These are phyloP conservation scores for Caerostris extrusa DNA, from an alignment of 1,140 invertebrate genomes.

Conservation along the genomic window DNA sequence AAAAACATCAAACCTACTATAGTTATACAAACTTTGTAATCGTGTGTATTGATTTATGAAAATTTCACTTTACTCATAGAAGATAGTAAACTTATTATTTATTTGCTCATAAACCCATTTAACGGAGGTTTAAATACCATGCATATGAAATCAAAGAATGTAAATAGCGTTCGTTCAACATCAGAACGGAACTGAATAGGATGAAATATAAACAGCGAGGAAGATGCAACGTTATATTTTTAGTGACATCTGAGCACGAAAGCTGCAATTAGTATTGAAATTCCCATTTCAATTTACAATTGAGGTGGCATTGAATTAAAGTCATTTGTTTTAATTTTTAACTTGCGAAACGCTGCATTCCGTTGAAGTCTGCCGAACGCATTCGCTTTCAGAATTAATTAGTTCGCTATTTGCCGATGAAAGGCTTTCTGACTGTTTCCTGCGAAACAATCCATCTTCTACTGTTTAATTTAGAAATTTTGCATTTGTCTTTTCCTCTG, in stretches of 20 bases:
- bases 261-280: constrained; percentile 32
- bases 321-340: constrained; percentile 37
- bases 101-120: too few relatives aligned
- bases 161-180: too few relatives aligned
- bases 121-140: too few relatives aligned
- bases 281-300: constrained; percentile 42
- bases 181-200: background rate
- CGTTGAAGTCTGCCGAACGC: constrained; percentile 30
- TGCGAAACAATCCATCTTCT: constrained; percentile 33
- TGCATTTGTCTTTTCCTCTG: constrained; percentile 36
- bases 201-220: background rate
- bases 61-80: too few relatives aligned
- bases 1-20: too few relatives aligned
- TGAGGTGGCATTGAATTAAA: constrained; percentile 35
- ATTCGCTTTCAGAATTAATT: constrained; percentile 40
- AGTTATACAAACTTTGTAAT: too few relatives aligned
- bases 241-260: constrained; percentile 31
- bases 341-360: constrained; percentile 1
- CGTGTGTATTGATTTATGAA: too few relatives aligned
- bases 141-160: too few relatives aligned
- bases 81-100: too few relatives aligned
- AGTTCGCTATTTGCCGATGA: constrained; percentile 41
- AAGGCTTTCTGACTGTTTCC: constrained; percentile 20
- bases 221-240: background rate
- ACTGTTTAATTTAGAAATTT: constrained; percentile 37